Evolutionary conservation across 2,888 invertebrate genomes (phyloP).

Genomic region (Meteorus cinctellus): DNA sequence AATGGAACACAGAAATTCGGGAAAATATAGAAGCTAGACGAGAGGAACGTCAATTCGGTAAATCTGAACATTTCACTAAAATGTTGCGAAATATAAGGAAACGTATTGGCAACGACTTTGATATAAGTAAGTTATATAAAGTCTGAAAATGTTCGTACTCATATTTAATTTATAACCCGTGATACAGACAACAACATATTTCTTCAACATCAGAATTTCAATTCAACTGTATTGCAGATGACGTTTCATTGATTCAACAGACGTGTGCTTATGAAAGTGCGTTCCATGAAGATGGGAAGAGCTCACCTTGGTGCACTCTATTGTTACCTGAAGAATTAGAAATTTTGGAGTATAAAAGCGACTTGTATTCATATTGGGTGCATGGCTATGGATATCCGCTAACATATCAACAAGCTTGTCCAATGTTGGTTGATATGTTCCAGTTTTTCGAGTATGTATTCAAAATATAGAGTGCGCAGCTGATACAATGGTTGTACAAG

Average conservation of each 20-base stretch:
- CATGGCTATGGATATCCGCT: slow-evolving; percentile 87
- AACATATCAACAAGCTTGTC: slow-evolving; percentile 85
- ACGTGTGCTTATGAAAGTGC: neutral
- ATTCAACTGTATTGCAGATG: neutral
- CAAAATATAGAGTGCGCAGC: no score
- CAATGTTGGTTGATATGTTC: slow-evolving; percentile 82
- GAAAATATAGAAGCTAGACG: neutral
- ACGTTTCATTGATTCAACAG: neutral
- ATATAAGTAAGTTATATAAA: neutral
- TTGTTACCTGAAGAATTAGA: slow-evolving; percentile 65
- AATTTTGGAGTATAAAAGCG: slow-evolving; percentile 84
- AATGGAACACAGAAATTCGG: neutral
- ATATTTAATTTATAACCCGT: no score
- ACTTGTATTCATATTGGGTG: slow-evolving; percentile 86
- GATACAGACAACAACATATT: neutral
- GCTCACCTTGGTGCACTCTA: neutral
- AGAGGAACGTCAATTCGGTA: neutral
- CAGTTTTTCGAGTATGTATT: slow-evolving; percentile 79
- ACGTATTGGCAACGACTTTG: neutral
- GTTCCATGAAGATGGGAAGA: neutral
- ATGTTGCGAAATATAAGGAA: neutral
- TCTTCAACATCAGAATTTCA: neutral
- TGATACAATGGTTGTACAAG: no score
- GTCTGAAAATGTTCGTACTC: no score
- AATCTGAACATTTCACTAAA: neutral